Evolutionary conservation across 2,113 vertebrate genomes (phyloP).

Genomic region (Phyllostomus discolor): DNA sequence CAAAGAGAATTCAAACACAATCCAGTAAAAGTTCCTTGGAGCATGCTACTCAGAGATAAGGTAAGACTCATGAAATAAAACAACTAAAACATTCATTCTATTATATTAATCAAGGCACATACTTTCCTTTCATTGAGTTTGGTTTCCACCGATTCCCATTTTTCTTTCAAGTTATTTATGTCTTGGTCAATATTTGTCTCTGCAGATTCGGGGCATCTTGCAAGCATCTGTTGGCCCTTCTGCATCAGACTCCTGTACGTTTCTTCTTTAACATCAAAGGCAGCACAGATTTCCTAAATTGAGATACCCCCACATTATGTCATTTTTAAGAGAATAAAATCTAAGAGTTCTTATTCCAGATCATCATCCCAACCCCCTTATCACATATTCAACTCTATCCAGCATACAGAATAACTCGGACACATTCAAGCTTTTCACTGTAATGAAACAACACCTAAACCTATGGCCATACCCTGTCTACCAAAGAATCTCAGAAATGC

Average conservation of each 20-base stretch:
- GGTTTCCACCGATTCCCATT: constrained; percentile 92
- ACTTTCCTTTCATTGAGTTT: constrained; percentile 96
- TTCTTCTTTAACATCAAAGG: constrained; percentile 92
- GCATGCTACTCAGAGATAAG: constrained; percentile 22
- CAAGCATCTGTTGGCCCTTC: constrained; percentile 91
- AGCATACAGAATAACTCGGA: background rate
- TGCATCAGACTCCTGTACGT: constrained; percentile 86
- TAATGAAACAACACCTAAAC: background rate
- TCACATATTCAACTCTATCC: background rate
- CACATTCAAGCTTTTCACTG: background rate
- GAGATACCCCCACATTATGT: constrained; percentile 43
- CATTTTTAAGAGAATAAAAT: constrained; percentile 7
- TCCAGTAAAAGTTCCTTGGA: background rate
- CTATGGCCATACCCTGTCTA: background rate
- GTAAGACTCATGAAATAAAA: background rate
- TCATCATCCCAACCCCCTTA: background rate
- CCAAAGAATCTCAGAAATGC: background rate
- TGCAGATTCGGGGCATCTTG: constrained; percentile 84
- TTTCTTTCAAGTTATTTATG: constrained; percentile 92
- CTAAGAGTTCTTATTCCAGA: background rate
- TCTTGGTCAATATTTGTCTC: constrained; percentile 94
- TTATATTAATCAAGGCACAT: constrained; percentile 60
- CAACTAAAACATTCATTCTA: background rate
- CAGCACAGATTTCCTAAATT: constrained; percentile 91
- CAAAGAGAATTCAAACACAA: background rate